Evolutionary conservation across 1,140 invertebrate genomes (phyloP).

Genomic region (Bombus waltoni): DNA sequence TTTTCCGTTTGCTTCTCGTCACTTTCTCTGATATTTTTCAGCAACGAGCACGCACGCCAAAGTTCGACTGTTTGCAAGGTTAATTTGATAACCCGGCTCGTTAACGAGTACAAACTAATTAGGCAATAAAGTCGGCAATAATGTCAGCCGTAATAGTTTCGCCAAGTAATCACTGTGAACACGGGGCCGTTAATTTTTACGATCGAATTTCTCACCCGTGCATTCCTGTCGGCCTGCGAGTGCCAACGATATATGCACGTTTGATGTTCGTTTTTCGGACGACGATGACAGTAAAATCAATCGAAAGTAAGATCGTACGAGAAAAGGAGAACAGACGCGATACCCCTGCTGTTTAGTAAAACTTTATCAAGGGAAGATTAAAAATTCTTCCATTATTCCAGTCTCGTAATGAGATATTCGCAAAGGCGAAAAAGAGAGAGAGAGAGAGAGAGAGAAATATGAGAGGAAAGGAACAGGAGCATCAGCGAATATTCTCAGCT

Average conservation of each 20-base stretch:
- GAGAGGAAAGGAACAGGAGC: background rate
- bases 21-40: background rate
- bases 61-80: background rate
- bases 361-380: background rate
- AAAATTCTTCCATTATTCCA: background rate
- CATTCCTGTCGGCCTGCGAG: background rate
- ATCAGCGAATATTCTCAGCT: background rate
- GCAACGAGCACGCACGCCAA: background rate
- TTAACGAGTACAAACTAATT: constrained; percentile 30
- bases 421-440: background rate
- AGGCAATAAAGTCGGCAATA: constrained; percentile 28
- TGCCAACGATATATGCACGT: background rate
- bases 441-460: no score
- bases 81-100: constrained; percentile 22
- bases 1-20: background rate
- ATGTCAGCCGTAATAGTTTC: constrained; percentile 20
- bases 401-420: background rate
- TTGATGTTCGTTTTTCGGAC: background rate
- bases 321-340: background rate
- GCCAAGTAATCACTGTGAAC: constrained; percentile 19
- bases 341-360: background rate
- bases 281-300: background rate
- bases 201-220: constrained; percentile 9
- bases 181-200: constrained; percentile 25
- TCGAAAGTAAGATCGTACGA: background rate